phyloP scores from a whole-genome alignment of 2,113 vertebrate genomes.

The Noctilio leporinus region DNA sequence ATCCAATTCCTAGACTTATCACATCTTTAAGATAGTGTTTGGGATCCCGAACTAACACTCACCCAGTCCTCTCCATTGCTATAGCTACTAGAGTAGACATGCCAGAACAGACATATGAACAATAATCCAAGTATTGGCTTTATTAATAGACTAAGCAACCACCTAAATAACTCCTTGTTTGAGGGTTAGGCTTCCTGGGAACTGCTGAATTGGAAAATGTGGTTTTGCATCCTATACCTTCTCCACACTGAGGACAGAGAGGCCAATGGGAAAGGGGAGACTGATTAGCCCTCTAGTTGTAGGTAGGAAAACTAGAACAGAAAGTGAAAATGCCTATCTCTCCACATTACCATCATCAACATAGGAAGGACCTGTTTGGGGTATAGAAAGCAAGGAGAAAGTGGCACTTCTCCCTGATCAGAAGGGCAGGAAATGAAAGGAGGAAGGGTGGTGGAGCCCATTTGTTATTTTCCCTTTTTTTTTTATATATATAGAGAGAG shows the following conservation, averaged over 20 bases:
- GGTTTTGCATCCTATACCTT: not conserved
- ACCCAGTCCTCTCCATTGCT: not conserved
- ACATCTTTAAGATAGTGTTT: not conserved
- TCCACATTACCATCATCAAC: not conserved
- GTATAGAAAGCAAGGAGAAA: not conserved
- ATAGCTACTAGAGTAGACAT: not conserved
- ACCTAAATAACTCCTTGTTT: not conserved
- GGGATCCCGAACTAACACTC: not conserved
- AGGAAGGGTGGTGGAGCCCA: not conserved
- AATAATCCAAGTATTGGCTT: not conserved
- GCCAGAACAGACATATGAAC: not conserved
- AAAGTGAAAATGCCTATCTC: not conserved
- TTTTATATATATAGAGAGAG: not conserved
- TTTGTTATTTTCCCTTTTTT: not conserved
- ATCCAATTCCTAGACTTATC: not conserved
- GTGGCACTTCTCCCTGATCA: not conserved
- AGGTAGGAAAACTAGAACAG: not conserved
- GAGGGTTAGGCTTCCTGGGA: not conserved
- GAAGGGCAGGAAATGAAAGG: not conserved
- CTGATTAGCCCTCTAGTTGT: not conserved
- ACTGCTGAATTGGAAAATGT: not conserved
- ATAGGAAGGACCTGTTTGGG: not conserved
- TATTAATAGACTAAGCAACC: not conserved
- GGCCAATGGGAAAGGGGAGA: not conserved
- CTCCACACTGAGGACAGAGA: not conserved